Evolutionary conservation across 2,113 vertebrate species (phyloP).

Genomic region (Stigmatopora argus): DNA sequence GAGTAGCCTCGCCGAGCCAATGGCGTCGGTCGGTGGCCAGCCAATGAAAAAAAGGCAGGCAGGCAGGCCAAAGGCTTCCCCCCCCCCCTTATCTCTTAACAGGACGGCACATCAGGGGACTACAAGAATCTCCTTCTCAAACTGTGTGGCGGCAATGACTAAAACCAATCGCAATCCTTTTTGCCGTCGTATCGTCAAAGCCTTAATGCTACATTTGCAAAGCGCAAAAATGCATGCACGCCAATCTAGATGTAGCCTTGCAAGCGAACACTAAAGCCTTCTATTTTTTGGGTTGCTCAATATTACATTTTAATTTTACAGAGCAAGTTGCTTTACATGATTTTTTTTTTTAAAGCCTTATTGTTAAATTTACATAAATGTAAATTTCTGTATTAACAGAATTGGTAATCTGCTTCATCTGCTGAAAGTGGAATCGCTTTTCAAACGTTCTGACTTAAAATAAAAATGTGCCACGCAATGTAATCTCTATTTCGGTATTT

Average conservation of each 20-base stretch:
- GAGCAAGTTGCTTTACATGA: constrained; percentile 3
- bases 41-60: not conserved
- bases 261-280: constrained; percentile 19
- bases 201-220: constrained; percentile 28
- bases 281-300: constrained; percentile 37
- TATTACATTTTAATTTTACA: constrained; percentile 13
- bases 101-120: constrained; percentile 96
- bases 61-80: no score
- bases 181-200: constrained; percentile 14
- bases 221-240: constrained; percentile 45
- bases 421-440: constrained; percentile 8
- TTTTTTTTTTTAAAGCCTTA: constrained; percentile 48
- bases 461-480: no score
- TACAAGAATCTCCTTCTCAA: constrained; percentile 92
- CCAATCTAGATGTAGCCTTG: constrained; percentile 18
- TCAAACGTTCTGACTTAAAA: constrained; percentile 17
- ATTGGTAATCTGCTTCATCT: constrained; percentile 22
- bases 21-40: not conserved
- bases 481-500: no score
- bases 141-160: constrained; percentile 93
- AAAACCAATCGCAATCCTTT: constrained; percentile 21
- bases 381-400: constrained; percentile 21
- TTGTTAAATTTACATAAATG: constrained; percentile 34
- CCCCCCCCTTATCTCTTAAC: no score
- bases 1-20: constrained; percentile 42